Percentiles rank a stretch among this genome's conserved stretches.
phyloP scores from a whole-genome alignment of 2,888 invertebrate genomes.

The Drosophila austrosaltans region DNA sequence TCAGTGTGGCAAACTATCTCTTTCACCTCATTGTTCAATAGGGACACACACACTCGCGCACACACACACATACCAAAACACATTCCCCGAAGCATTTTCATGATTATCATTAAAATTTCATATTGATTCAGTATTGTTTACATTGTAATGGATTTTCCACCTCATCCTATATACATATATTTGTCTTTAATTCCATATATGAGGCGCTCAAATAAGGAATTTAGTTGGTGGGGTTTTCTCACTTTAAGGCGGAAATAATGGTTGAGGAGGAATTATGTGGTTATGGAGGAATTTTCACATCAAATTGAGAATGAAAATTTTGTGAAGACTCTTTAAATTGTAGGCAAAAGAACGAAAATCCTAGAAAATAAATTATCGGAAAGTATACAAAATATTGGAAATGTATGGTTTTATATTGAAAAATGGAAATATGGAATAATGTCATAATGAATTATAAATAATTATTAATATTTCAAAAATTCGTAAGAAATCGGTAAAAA shows the following conservation, averaged over 20 bases:
- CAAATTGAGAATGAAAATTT: too few relatives aligned
- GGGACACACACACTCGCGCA: not conserved
- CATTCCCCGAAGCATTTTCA: conserved; percentile 20
- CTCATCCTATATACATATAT: not conserved
- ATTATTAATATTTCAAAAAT: too few relatives aligned
- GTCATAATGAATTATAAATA: too few relatives aligned
- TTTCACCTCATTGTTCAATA: conserved; percentile 28
- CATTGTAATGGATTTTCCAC: conserved; percentile 7
- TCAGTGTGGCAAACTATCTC: conserved; percentile 5
- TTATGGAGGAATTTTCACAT: not conserved
- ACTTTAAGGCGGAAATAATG: not conserved
- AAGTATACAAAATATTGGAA: too few relatives aligned
- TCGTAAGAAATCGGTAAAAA: too few relatives aligned
- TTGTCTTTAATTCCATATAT: not conserved
- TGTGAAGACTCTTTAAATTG: not conserved
- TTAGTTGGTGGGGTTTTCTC: not conserved
- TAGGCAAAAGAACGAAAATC: too few relatives aligned
- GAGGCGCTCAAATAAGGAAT: not conserved
- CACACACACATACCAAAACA: conserved; percentile 13
- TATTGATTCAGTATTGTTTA: conserved; percentile 40
- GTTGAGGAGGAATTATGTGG: too few relatives aligned
- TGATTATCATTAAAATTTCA: conserved; percentile 49
- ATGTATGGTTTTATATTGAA: too few relatives aligned
- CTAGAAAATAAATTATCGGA: too few relatives aligned
- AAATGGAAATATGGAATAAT: too few relatives aligned